phyloP scores from a whole-genome alignment of 1,140 invertebrate genomes.

The Dysdera silvatica region DNA sequence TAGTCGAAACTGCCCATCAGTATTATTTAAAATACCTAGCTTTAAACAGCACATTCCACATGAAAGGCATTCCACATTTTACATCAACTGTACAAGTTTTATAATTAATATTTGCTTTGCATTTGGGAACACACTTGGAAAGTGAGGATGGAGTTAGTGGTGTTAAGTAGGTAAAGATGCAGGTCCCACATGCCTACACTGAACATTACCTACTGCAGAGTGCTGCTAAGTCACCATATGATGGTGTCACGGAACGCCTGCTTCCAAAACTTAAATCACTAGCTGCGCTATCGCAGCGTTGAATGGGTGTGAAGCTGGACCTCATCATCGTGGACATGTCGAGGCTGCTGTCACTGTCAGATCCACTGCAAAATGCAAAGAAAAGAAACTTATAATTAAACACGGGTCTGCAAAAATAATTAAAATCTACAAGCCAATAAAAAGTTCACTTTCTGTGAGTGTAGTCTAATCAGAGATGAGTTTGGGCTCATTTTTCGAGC shows the following conservation, averaged over 20 bases:
- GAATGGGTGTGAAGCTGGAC: constrained; percentile 10
- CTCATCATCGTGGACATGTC: constrained; percentile 17
- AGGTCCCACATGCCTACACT: constrained; percentile 29
- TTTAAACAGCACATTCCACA: no score
- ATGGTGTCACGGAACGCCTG: constrained; percentile 6
- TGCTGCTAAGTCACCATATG: constrained; percentile 21
- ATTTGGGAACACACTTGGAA: background rate
- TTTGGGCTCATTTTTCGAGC: no score
- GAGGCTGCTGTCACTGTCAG: constrained; percentile 30
- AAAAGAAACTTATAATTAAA: background rate
- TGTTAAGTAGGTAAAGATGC: constrained; percentile 1
- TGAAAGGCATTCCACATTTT: background rate
- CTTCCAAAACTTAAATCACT: constrained; percentile 14
- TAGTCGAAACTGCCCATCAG: no score
- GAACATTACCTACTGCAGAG: constrained; percentile 32
- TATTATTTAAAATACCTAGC: no score
- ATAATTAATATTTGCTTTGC: background rate
- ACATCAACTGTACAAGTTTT: background rate
- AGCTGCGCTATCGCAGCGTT: constrained; percentile 21
- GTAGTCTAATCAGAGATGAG: no score
- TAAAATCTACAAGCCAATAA: background rate
- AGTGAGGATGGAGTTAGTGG: background rate
- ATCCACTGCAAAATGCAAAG: constrained; percentile 20
- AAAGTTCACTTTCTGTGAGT: background rate
- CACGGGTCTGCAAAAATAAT: background rate